These are phyloP conservation scores for Psophia crepitans DNA, from an alignment of 2,113 vertebrate genomes.

Conservation along the genomic window DNA sequence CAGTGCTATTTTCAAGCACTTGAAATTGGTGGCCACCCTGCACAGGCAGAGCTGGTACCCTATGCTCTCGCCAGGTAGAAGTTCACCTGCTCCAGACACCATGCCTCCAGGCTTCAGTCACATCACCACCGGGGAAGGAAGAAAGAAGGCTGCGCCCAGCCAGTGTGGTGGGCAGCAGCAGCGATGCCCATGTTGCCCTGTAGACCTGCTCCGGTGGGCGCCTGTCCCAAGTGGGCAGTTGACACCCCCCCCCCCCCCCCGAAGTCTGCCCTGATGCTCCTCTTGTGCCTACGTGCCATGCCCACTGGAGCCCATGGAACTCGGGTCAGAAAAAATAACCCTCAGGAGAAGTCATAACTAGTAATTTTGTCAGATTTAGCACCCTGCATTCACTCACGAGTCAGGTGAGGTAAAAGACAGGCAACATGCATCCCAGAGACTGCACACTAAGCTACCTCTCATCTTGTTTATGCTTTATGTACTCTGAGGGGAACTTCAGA, in stretches of 20 bases:
- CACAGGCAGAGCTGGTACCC: neutral
- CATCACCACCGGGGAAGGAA: neutral
- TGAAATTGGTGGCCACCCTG: neutral
- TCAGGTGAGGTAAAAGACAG: neutral
- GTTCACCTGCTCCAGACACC: neutral
- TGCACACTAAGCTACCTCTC: neutral
- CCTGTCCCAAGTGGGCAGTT: neutral
- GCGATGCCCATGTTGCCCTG: neutral
- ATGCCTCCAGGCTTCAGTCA: neutral
- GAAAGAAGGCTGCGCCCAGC: neutral
- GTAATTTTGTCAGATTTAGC: neutral
- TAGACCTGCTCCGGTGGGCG: rapidly evolving
- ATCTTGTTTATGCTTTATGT: neutral
- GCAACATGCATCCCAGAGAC: neutral
- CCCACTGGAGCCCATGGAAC: rapidly evolving
- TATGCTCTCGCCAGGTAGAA: rapidly evolving
- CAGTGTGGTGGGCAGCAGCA: neutral
- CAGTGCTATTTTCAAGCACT: neutral
- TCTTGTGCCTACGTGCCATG: rapidly evolving
- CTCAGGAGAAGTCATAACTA: neutral
- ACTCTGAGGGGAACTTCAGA: neutral
- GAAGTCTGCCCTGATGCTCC: neutral
- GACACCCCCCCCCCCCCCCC: neutral
- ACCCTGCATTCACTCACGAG: neutral
- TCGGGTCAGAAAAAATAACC: neutral